These are phyloP conservation scores for Neosalanx taihuensis DNA, from an alignment of 2,797 vertebrate species.

Conservation along the genomic window DNA sequence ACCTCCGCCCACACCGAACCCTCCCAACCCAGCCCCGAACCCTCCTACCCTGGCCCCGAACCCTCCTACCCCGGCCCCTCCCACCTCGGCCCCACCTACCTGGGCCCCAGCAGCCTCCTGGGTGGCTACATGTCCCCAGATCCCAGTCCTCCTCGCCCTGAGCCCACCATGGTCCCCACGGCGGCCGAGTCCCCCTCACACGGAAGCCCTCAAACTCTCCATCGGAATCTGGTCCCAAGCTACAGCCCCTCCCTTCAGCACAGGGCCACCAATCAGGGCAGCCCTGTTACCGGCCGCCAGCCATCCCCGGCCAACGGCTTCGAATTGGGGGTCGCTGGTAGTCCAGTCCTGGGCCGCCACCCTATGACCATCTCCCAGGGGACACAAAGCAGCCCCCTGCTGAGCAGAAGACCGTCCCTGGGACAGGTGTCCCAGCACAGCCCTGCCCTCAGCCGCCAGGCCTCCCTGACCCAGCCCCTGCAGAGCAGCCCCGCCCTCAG, in stretches of 20 bases:
- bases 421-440: constrained; percentile 66
- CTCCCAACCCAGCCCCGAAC: not conserved
- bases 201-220: constrained; percentile 73
- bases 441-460: constrained; percentile 77
- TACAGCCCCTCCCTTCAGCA: constrained; percentile 75
- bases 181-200: constrained; percentile 53
- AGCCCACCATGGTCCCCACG: constrained; percentile 63
- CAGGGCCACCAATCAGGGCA: constrained; percentile 61
- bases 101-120: constrained; percentile 43
- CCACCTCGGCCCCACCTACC: constrained; percentile 35
- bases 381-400: constrained; percentile 32
- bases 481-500: constrained; percentile 78
- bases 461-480: constrained; percentile 41
- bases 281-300: constrained; percentile 44
- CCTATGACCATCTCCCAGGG: constrained; percentile 46
- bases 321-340: not conserved
- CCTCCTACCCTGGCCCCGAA: constrained; percentile 13
- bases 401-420: constrained; percentile 18
- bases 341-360: constrained; percentile 64
- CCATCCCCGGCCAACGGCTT: constrained; percentile 56
- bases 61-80: constrained; percentile 49
- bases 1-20: constrained; percentile 33
- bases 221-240: constrained; percentile 73
- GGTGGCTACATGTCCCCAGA: constrained; percentile 64
- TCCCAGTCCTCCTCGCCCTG: constrained; percentile 54